A percentile compares a stretch with the other conserved stretches of the same genome.
phyloP scores from a whole-genome alignment of 2,888 invertebrate species.

The Fragum whitleyi region DNA sequence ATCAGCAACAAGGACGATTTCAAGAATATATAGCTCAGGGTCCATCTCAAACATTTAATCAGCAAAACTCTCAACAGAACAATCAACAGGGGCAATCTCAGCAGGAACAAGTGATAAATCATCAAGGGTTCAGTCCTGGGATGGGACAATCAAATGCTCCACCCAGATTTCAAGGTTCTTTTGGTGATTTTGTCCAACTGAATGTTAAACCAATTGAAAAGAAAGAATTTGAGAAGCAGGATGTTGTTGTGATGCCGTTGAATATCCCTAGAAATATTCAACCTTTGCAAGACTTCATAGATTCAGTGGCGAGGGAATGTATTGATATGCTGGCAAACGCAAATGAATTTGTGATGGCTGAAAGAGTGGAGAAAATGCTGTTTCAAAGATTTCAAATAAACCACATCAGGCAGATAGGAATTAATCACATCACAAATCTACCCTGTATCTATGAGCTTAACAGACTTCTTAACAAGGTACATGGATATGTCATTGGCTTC shows the following conservation, averaged over 20 bases:
- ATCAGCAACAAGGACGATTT: neutral
- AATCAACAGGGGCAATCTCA: neutral
- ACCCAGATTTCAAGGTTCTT: neutral
- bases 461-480: slow-evolving; percentile 70
- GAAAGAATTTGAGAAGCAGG: slow-evolving; percentile 65
- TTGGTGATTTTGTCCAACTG: slow-evolving; percentile 17
- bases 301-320: slow-evolving; percentile 77
- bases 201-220: slow-evolving; percentile 53
- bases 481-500: slow-evolving; percentile 80
- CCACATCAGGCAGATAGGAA: slow-evolving; percentile 48
- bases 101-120: neutral
- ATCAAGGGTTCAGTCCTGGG: neutral
- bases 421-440: slow-evolving; percentile 62
- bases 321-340: slow-evolving; percentile 79
- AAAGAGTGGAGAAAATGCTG: slow-evolving; percentile 77
- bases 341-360: slow-evolving; percentile 77
- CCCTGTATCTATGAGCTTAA: slow-evolving; percentile 74
- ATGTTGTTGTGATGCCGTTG: slow-evolving; percentile 47
- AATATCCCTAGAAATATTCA: slow-evolving; percentile 36
- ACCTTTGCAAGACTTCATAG: slow-evolving; percentile 68
- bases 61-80: neutral
- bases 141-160: neutral
- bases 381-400: slow-evolving; percentile 69
- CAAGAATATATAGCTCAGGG: neutral
- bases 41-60: neutral